phyloP scores from a whole-genome alignment of 1,140 invertebrate genomes.

The Drosophila tristis region DNA sequence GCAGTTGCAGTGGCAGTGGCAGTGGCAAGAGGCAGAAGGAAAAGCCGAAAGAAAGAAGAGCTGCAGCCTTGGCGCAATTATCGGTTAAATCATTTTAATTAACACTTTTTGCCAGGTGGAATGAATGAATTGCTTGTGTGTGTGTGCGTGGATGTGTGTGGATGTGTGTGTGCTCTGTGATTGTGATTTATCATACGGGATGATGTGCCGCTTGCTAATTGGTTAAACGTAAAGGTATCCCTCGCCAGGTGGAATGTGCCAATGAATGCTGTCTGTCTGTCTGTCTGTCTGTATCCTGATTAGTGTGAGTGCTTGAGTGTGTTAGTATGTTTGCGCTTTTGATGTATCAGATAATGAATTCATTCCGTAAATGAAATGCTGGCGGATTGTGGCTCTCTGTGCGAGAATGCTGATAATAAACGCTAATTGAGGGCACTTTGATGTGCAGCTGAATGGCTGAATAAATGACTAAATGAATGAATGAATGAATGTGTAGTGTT shows the following conservation, averaged over 20 bases:
- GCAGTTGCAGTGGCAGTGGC: no score
- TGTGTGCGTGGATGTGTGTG: constrained; percentile 27
- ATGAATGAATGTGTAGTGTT: neutral
- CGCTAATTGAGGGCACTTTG: constrained; percentile 72
- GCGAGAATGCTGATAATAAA: constrained; percentile 48
- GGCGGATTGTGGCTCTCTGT: neutral
- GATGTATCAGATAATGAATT: constrained; percentile 71
- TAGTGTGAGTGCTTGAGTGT: constrained; percentile 42
- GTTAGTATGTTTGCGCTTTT: constrained; percentile 60
- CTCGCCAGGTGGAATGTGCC: constrained; percentile 23
- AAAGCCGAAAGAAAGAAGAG: constrained; percentile 58
- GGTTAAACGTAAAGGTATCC: constrained; percentile 27
- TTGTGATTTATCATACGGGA: constrained; percentile 66
- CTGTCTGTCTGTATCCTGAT: constrained; percentile 30
- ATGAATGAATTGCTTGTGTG: constrained; percentile 13
- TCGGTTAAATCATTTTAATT: constrained; percentile 81
- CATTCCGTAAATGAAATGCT: constrained; percentile 70
- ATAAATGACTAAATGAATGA: constrained; percentile 29
- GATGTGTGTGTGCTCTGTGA: constrained; percentile 43
- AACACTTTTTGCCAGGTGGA: constrained; percentile 61
- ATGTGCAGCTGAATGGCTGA: constrained; percentile 49
- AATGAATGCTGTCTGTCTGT: constrained; percentile 28
- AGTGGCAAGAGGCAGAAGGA: constrained; percentile 11
- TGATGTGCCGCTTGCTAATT: constrained; percentile 46
- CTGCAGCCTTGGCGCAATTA: constrained; percentile 69